phyloP scores from a whole-genome alignment of 2,113 vertebrate genomes.

The Phaetusa simplex region DNA sequence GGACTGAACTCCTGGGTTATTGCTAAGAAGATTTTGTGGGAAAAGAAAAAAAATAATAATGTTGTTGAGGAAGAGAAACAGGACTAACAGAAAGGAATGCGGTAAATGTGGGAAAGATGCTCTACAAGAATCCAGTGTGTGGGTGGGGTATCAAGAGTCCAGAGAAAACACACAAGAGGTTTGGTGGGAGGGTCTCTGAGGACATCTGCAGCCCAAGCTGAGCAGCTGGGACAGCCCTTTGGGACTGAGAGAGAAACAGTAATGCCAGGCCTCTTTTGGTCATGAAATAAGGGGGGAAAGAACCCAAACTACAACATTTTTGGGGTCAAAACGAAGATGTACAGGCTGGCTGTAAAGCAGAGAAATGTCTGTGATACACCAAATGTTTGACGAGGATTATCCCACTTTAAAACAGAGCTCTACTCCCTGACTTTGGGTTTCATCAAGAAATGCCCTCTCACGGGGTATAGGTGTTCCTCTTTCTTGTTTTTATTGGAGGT shows the following conservation, averaged over 20 bases:
- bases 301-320: neutral
- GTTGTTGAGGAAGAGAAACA: neutral
- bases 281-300: neutral
- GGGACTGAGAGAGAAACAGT: neutral
- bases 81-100: neutral
- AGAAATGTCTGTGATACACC: neutral
- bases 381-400: neutral
- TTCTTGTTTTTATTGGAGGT: neutral
- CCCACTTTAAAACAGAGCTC: neutral
- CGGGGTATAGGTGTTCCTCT: neutral
- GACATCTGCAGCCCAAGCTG: neutral
- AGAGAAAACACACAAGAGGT: neutral
- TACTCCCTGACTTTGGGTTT: neutral
- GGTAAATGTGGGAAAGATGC: neutral
- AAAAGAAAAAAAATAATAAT: neutral
- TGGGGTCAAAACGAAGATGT: neutral
- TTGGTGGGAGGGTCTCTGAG: neutral
- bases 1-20: neutral
- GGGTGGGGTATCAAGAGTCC: neutral
- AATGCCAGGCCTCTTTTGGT: neutral
- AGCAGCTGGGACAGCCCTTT: neutral
- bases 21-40: neutral
- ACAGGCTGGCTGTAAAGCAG: neutral
- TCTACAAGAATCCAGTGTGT: neutral
- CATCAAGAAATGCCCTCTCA: neutral